Conservation (phyloP, 35 echinoderm and acorn worm genomes). For the Nesometra sesokonis region DNA sequence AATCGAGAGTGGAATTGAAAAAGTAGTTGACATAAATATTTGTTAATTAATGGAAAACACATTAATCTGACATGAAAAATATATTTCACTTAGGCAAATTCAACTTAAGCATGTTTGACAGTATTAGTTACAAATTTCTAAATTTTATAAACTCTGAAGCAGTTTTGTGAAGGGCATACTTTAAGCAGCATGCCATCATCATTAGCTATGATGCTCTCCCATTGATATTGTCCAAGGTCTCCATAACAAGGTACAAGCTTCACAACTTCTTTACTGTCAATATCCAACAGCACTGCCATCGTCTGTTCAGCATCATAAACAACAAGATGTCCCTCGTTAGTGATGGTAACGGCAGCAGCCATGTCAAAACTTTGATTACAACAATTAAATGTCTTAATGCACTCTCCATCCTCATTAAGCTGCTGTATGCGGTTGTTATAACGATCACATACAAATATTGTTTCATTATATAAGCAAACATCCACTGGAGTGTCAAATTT, state of each 20-base stretch:
- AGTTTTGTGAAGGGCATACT: not conserved
- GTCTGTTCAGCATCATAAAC: not conserved
- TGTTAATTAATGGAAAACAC: too few species aligned
- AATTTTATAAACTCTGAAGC: not conserved
- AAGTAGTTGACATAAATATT: too few species aligned
- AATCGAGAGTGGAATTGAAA: too few species aligned
- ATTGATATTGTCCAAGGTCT: not conserved
- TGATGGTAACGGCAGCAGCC: not conserved
- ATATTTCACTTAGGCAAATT: too few species aligned
- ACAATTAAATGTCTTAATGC: not conserved
- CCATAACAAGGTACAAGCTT: not conserved
- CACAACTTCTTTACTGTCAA: not conserved
- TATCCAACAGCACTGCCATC: not conserved
- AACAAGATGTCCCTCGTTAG: not conserved
- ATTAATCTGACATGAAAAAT: too few species aligned
- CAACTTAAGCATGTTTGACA: too few species aligned
- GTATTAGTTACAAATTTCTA: not conserved
- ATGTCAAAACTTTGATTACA: not conserved
- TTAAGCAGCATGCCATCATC: not conserved
- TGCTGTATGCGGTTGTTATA: not conserved
- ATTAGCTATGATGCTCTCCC: not conserved
- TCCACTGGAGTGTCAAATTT: not conserved
- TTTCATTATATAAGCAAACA: not conserved
- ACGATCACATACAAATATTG: not conserved
- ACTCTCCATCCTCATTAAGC: not conserved